These are phyloP conservation scores for Colostygia pectinataria DNA, from an alignment of 2,888 invertebrate species.

Conservation along the genomic window DNA sequence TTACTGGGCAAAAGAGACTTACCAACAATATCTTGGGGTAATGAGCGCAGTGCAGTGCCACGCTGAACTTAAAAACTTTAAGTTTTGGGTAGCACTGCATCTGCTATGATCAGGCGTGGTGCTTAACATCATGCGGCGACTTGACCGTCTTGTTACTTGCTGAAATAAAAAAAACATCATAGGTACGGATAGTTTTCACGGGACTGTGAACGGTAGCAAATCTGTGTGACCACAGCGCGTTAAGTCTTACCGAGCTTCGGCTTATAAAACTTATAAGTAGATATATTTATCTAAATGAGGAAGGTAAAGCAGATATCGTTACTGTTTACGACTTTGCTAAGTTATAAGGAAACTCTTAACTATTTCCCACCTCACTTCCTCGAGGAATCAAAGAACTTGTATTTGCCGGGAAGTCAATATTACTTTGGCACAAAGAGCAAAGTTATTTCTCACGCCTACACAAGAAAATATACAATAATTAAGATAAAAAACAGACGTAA, in stretches of 20 bases:
- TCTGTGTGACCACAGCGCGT: constrained; percentile 10
- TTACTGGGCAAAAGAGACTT: too few relatives aligned
- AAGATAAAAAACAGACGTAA: too few relatives aligned
- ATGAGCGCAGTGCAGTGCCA: too few relatives aligned
- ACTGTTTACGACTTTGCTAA: constrained; percentile 11
- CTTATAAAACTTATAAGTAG: constrained; percentile 19
- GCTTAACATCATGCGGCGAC: too few relatives aligned
- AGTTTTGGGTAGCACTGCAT: too few relatives aligned
- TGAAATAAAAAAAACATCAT: too few relatives aligned
- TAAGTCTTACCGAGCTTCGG: constrained; percentile 7
- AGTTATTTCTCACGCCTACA: constrained; percentile 18
- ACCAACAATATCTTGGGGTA: too few relatives aligned
- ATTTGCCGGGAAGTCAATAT: constrained; percentile 15
- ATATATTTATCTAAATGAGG: constrained; percentile 2
- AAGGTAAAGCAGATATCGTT: constrained; percentile 1
- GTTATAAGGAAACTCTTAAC: constrained; percentile 9
- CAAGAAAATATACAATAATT: constrained; percentile 6
- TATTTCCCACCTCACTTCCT: constrained; percentile 14
- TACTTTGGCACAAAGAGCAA: constrained; percentile 16
- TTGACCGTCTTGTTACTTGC: too few relatives aligned
- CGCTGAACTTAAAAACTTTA: too few relatives aligned
- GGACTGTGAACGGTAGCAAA: constrained; percentile 8
- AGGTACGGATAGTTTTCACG: background rate
- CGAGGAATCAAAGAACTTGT: constrained; percentile 12
- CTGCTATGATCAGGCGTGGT: too few relatives aligned